Evolutionary conservation across 2,888 invertebrate genomes (phyloP).

Genomic region (Dryocosmus kuriphilus): DNA sequence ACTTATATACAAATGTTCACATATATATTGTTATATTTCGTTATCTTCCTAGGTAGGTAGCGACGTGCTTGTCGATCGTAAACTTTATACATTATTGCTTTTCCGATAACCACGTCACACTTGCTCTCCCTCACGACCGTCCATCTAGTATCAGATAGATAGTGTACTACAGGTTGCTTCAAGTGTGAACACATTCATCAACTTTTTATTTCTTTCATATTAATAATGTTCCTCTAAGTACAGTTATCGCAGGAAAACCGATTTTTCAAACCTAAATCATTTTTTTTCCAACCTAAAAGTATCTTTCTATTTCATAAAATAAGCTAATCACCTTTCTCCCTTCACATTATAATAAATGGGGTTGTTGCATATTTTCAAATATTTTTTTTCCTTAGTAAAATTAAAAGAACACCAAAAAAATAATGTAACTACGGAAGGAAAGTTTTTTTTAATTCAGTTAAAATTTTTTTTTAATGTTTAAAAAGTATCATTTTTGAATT

Average conservation of each 20-base stretch:
- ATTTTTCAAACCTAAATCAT: neutral
- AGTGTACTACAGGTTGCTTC: conserved; percentile 25
- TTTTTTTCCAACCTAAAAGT: neutral
- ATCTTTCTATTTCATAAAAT: neutral
- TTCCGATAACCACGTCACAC: conserved; percentile 73
- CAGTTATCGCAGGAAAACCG: neutral
- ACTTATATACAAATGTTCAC: conserved; percentile 11
- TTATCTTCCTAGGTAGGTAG: conserved; percentile 61
- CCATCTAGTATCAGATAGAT: conserved; percentile 59
- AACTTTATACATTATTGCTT: conserved; percentile 77
- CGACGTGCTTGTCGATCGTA: conserved; percentile 70
- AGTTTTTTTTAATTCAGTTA: no score
- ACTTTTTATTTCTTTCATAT: conserved; percentile 24
- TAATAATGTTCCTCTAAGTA: conserved; percentile 4
- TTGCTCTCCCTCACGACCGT: conserved; percentile 65
- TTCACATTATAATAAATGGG: neutral
- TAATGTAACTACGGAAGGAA: no score
- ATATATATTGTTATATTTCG: conserved; percentile 49
- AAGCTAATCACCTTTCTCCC: neutral
- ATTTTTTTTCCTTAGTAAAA: no score
- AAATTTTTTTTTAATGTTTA: no score
- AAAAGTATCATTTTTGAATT: no score
- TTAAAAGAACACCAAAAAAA: no score
- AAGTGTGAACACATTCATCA: conserved; percentile 38
- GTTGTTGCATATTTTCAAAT: no score